These are phyloP conservation scores for Anguilla marmorata DNA, from an alignment of 2,797 vertebrate genomes.

Conservation along the genomic window DNA sequence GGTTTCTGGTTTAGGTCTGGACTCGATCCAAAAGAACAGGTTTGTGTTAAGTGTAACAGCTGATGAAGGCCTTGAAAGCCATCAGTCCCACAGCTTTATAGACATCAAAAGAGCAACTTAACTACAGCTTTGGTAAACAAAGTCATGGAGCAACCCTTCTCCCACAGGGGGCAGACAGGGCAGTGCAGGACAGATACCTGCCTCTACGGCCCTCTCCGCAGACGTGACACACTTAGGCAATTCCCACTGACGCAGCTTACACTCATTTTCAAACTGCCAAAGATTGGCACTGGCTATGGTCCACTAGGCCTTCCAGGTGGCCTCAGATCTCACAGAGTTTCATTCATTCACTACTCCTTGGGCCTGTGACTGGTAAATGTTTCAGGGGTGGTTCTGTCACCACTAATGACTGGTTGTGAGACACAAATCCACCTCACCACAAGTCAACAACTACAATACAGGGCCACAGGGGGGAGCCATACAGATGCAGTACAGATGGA, in stretches of 20 bases:
- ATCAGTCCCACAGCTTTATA: not conserved
- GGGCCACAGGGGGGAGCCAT: not conserved
- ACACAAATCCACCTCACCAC: conserved; percentile 34
- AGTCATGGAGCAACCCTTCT: not conserved
- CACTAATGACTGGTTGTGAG: conserved; percentile 29
- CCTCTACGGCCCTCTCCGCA: not conserved
- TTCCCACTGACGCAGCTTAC: not conserved
- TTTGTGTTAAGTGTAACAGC: not conserved
- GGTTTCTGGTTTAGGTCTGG: conserved; percentile 3
- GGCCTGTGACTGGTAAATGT: not conserved
- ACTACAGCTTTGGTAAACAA: not conserved
- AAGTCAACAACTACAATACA: not conserved
- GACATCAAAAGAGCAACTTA: not conserved
- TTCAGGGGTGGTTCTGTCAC: conserved; percentile 33
- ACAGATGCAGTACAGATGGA: conserved; percentile 40
- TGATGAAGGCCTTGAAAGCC: not conserved
- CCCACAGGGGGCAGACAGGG: not conserved
- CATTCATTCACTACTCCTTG: not conserved
- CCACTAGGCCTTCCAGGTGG: conserved; percentile 36
- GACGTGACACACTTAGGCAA: not conserved
- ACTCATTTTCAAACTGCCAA: conserved; percentile 2
- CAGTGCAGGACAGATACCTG: not conserved
- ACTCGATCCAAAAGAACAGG: not conserved
- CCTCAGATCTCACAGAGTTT: not conserved
- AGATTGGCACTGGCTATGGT: not conserved